Base-by-base conservation (phyloP, 1,140 invertebrate genomes). In the Cydia strobilella region DNA sequence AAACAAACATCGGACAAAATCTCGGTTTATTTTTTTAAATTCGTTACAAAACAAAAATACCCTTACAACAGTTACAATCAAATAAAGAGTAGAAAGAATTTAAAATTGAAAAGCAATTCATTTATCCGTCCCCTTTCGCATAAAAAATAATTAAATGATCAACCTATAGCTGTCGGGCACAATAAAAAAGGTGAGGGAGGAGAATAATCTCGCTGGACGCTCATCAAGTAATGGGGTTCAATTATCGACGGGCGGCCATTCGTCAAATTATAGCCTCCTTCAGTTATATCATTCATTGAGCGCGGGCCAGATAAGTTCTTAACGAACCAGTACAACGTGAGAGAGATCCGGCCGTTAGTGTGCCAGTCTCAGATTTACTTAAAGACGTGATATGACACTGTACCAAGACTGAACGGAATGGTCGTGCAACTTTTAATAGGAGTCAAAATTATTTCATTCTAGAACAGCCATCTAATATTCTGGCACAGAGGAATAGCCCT, bases 141-240 rank as follows among this genome's bases (percentile, higher is more conserved):
- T 69, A 69, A 69, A 69, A 69, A 69, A 69, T 39, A 69, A 69
- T 42, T n/a, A 18, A 39, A 69, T 69, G 65, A 69, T 31, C 65
- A 69, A 69, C 27, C 63, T 18, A 69, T 12, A 69, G 65, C 65
- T 69, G 65, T 39, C 65, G 31, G 18, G 12, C n/a, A 31, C 65
- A 31, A 69, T 69, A 39, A 69, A 69, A 66, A 39, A 31, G 63
- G 59, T 63, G n/a, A 18, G 31, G 25, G 65, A 65, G 35, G 65
- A 69, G 65, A 66, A 15, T 66, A 66, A 66, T 69, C 31, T 35
- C 27, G 65, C 4, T n/a, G 27, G 25, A 59, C 15, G 65, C 31
- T 69, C 31, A 69, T 69, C 65, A 69, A 35, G 65, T 69, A 69
- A 69, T 69, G n/a, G 65, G 15, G n/a, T n/a, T 65, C 65, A 69